Percentiles rank a stretch among this genome's conserved stretches.
phyloP scores from a whole-genome alignment of 2,797 vertebrate genomes.

The Mycteria americana region DNA sequence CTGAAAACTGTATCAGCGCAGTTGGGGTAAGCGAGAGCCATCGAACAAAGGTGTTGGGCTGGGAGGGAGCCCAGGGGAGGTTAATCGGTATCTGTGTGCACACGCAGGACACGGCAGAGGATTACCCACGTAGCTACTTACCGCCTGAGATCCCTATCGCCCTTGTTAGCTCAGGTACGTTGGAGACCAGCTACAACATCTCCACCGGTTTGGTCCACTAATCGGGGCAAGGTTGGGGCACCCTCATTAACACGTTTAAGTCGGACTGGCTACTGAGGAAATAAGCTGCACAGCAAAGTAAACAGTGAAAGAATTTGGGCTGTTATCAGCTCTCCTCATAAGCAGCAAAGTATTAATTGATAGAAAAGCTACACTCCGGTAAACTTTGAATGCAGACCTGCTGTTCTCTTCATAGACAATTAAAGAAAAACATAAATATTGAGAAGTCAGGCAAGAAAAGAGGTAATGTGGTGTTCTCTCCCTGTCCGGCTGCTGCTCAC shows the following conservation, averaged over 20 bases:
- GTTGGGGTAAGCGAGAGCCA: neutral
- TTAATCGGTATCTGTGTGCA: neutral
- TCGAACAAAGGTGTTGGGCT: neutral
- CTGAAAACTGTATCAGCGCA: rapidly evolving
- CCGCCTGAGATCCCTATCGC: neutral
- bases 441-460: neutral
- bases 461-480: neutral
- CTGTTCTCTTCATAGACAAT: neutral
- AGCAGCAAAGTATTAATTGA: neutral
- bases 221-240: neutral
- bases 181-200: neutral
- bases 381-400: neutral
- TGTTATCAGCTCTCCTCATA: neutral
- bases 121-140: neutral
- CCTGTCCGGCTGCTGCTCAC: neutral
- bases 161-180: neutral
- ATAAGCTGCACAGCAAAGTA: neutral
- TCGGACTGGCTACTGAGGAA: neutral
- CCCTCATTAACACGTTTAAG: conserved; percentile 14
- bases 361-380: neutral
- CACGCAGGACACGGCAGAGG: neutral
- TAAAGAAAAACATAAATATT: neutral
- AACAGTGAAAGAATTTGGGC: neutral
- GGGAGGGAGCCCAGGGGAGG: neutral
- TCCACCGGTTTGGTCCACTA: neutral